These are phyloP conservation scores for Syrrhaptes paradoxus DNA, from an alignment of 2,113 vertebrate genomes.

Conservation along the genomic window DNA sequence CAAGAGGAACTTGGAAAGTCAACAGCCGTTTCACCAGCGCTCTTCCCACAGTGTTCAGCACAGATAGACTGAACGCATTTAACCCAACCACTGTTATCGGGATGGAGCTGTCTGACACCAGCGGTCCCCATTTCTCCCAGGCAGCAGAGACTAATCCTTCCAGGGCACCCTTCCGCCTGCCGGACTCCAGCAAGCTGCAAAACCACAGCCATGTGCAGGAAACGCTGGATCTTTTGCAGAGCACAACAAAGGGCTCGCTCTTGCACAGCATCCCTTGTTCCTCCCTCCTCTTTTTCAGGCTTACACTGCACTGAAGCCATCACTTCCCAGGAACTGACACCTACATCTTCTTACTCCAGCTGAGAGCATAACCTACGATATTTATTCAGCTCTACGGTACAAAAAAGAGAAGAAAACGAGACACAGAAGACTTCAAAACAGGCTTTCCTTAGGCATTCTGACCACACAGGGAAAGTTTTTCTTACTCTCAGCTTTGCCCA, in stretches of 20 bases:
- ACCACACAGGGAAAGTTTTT: background rate
- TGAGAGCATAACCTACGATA: background rate
- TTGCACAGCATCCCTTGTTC: background rate
- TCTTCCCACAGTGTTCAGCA: background rate
- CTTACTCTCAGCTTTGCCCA: background rate
- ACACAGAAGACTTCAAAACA: background rate
- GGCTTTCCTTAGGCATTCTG: background rate
- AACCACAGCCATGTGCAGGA: background rate
- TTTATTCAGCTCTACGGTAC: background rate
- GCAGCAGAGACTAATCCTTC: constrained; percentile 7
- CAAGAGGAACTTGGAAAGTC: background rate
- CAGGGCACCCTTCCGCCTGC: constrained; percentile 22
- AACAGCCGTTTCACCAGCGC: rapidly evolving
- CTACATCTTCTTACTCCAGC: background rate
- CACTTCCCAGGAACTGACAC: background rate
- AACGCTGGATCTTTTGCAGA: background rate
- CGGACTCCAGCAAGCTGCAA: background rate
- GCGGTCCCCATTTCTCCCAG: background rate
- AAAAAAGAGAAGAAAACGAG: constrained; percentile 9
- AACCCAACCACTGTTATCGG: background rate
- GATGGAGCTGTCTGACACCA: background rate
- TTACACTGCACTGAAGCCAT: background rate
- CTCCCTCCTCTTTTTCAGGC: background rate
- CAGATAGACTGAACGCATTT: background rate
- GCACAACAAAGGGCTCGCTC: background rate